A percentile compares a stretch with the other conserved stretches of the same genome.
Conservation (phyloP, 1,140 invertebrate genomes). For the Platyscapa corneri region DNA sequence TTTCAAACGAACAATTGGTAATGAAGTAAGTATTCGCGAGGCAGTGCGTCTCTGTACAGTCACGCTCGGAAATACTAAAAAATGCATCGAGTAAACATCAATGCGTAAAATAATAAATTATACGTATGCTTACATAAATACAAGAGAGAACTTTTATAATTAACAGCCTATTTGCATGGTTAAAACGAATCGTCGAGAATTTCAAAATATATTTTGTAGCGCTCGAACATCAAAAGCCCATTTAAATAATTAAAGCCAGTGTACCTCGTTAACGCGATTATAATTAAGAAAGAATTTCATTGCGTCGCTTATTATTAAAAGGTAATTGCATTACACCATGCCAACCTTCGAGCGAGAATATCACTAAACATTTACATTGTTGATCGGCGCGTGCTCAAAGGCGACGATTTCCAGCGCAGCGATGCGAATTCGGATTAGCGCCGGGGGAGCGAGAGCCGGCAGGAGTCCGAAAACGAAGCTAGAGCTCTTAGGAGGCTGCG, state of each 20-base stretch:
- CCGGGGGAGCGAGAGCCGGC: too few species aligned
- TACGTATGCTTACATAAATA: not conserved
- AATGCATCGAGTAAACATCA: not conserved
- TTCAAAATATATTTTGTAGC: not conserved
- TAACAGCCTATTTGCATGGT: not conserved
- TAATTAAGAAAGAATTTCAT: not conserved
- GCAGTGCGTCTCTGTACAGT: not conserved
- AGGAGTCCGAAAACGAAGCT: too few species aligned
- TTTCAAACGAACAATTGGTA: too few species aligned
- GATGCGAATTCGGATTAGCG: too few species aligned
- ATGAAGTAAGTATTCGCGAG: not conserved
- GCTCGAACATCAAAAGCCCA: constrained; percentile 8
- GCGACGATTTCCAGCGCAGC: too few species aligned
- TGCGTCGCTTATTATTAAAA: not conserved
- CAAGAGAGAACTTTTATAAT: not conserved
- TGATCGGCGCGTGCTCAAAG: not conserved
- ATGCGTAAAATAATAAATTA: not conserved
- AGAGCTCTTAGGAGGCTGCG: too few species aligned
- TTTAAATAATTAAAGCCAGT: constrained; percentile 16
- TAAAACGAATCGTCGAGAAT: not conserved
- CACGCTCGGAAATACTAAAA: not conserved
- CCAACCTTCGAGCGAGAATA: not conserved
- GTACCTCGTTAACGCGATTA: not conserved
- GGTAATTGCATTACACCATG: not conserved
- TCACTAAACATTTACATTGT: constrained; percentile 3